Base-by-base conservation (phyloP, 30 jellyfish, hydroid and myxozoan species). In the Cassiopea andromeda region DNA sequence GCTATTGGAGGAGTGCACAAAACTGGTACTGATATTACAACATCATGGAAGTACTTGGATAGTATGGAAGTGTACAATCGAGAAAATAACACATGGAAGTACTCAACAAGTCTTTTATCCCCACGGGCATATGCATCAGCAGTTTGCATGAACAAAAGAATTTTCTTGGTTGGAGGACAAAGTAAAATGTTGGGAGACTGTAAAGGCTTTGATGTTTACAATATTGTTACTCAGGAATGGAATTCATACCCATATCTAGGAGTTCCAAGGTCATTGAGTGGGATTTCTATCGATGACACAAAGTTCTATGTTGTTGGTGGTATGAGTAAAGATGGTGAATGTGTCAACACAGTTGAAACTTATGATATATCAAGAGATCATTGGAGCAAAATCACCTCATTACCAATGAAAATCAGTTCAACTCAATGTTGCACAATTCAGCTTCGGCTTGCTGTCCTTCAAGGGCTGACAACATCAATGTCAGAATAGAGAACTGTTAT, bases 111-210 rank as follows among this genome's bases (percentile, higher is more conserved):
- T 1, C 49, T 95, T 77, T 74, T 90, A 7, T 77, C 92, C 14
- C 95, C 97, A 70, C 75, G 99, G 49, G 99, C 99, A 43, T 88
- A 95, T 88, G 98, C 96, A 17, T 70, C 95, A 6, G 98, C 98
- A n/a, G 93, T 71, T n/a, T 87, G 78, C 75, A 27, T 91, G 78
- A 95, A 87, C 76, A 78, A 92, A 45, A 86, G 95, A 57, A 95
- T 95, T 75, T 95, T 78, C 64, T 60, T 95, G 70, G 89, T 91
- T 81, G 99, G 99, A 19, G 99, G 99, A 10, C 99, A 95, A 77
- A 87, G 97, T n/a, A 96, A 95, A 74, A 78, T 91, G 91, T 85
- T 91, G 43, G 97, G 97, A 4, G 77, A 87, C 8, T 87, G 94
- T 80, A 90, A 86, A 61, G 99, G 99, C 13, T 68, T 95, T 73